phyloP scores from a whole-genome alignment of 2,888 invertebrate species.

The Nomada flava region DNA sequence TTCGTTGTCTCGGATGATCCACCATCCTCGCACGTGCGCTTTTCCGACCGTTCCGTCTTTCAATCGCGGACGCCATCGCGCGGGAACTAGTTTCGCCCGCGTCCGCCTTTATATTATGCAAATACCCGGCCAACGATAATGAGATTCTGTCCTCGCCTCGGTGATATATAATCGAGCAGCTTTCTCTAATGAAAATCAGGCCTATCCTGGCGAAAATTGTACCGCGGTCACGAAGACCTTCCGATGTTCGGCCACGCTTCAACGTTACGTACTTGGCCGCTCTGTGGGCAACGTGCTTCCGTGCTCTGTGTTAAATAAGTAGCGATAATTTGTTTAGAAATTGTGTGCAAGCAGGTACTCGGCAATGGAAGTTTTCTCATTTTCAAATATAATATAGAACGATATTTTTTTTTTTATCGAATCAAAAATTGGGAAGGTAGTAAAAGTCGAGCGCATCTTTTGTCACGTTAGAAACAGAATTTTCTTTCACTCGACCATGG shows the following conservation, averaged over 20 bases:
- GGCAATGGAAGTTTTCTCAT: too few species aligned
- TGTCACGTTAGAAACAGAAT: too few species aligned
- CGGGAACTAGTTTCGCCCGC: constrained; percentile 46
- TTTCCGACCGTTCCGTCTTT: constrained; percentile 48
- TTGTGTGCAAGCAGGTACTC: too few species aligned
- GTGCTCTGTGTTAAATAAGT: too few species aligned
- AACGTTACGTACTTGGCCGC: too few species aligned
- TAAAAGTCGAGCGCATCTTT: too few species aligned
- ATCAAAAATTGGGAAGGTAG: too few species aligned
- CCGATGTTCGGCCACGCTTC: too few species aligned
- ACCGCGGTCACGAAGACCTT: not conserved
- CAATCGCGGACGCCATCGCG: constrained; percentile 30
- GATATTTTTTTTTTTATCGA: too few species aligned
- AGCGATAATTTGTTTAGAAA: too few species aligned
- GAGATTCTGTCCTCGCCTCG: constrained; percentile 50
- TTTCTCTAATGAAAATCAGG: constrained; percentile 51
- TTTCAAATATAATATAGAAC: too few species aligned
- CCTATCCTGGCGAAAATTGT: constrained; percentile 6
- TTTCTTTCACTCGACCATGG: not conserved
- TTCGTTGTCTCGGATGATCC: constrained; percentile 61
- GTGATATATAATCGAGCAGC: constrained; percentile 46
- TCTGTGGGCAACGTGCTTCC: too few species aligned
- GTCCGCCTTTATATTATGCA: constrained; percentile 57
- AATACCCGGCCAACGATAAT: constrained; percentile 45
- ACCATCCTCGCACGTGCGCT: constrained; percentile 41